Conservation (phyloP, 2,888 invertebrate genomes). For the Elmis aenea region DNA sequence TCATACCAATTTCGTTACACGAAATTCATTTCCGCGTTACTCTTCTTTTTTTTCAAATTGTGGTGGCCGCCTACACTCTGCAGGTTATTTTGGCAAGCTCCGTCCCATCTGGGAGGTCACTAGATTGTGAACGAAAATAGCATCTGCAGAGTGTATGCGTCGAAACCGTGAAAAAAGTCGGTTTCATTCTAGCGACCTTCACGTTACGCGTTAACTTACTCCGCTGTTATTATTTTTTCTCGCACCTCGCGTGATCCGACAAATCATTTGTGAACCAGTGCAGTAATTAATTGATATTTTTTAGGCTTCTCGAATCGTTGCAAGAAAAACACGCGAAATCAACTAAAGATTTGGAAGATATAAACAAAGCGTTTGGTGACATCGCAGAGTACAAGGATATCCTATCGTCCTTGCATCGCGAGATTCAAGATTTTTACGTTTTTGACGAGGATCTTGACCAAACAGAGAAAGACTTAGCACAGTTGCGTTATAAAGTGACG, state of each 20-base stretch:
- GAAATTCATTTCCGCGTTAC: too few species aligned
- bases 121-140: conserved; percentile 12
- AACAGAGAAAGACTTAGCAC: conserved; percentile 56
- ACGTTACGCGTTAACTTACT: too few species aligned
- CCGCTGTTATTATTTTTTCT: too few species aligned
- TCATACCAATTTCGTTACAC: too few species aligned
- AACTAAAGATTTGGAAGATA: conserved; percentile 68
- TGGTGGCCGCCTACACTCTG: too few species aligned
- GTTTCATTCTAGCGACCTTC: conserved; percentile 5
- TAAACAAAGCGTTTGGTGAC: conserved; percentile 66
- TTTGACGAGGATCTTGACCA: conserved; percentile 68
- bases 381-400: conserved; percentile 65
- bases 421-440: conserved; percentile 68
- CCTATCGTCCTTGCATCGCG: conserved; percentile 61
- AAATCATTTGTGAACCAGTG: too few species aligned
- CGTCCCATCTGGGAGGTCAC: conserved; percentile 14
- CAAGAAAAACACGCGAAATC: conserved; percentile 71
- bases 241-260: too few species aligned
- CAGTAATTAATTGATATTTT: conserved; percentile 5
- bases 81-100: conserved; percentile 17
- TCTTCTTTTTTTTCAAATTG: too few species aligned
- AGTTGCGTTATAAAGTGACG: conserved; percentile 55
- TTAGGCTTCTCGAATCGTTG: conserved; percentile 74
- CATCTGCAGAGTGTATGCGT: conserved; percentile 8
- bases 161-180: conserved; percentile 8